Evolutionary conservation across 2,797 vertebrate genomes (phyloP), one percentile per base, ranked within the genome.

Genomic region (Crocidura indochinensis): DNA sequence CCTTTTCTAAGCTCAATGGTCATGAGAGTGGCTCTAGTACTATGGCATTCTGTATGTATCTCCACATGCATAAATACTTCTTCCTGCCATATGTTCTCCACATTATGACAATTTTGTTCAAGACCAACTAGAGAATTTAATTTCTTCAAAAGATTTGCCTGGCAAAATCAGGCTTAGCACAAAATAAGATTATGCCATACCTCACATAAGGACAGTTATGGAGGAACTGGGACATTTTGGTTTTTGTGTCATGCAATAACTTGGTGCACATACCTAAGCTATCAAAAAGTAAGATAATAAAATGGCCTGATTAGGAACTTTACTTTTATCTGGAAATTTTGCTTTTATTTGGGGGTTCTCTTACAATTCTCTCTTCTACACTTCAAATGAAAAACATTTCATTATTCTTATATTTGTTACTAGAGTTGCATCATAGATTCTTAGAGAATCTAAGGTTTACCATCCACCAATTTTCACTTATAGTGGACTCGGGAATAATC

Each of bases 381-480:
- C 24, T 47, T 73, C 46, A 87, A 46, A 78, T 46, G 19, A 71
- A 91, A 91, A 10, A n/a, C 2, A 29, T 60, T 74, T 62, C n/a
- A 24, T 3, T 47, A 24, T 53, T 86, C 87, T 51, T 65, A 80
- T 38, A 38, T 80, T 60, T 82, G n/a, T n/a, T 68, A 69, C 17
- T 46, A 72, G 9, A 4, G 26, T 15, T 72, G n/a, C 69, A 75
- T 15, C n/a, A 62, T 20, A 91, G 76, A 77, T 90, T 90, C 65
- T 86, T 88, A n/a, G 29, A 86, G 46, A n/a, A 73, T 76, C 11
- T 12, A 92, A 84, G 38, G 88, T 88, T 5, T 77, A 22, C 44
- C 71, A 77, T 90, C 90, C 6, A 67, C 24, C 10, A n/a, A 65
- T 92, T 22, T 91, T 93, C 20, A 76, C 84, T 86, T 24, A 12